Evolutionary conservation across 2,888 invertebrate species (phyloP), one percentile per base, ranked within the genome.

Genomic region (Polydesmus complanatus): DNA sequence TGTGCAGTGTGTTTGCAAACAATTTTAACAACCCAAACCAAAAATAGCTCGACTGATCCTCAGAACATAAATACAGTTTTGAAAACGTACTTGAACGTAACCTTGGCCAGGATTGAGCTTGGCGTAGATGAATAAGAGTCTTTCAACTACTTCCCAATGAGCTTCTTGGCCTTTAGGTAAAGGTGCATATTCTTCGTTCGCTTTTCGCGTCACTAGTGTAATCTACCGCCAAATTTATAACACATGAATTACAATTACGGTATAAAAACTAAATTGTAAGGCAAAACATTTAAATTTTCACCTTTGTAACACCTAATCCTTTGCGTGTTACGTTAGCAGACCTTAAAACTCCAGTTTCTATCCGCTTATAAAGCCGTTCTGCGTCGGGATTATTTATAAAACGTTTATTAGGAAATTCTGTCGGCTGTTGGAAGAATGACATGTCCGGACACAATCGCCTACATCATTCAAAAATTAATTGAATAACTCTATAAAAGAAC

Each of bases 131-230:
- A 98, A 98, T 62, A 98, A 78, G 73, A 98, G 92, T 63, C 98
- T 79, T 73, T 98, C 95, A 0, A 95, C 89, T 2, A 97, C 95
- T 77, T 98, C 96, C 97, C 97, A 97, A 72, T 97, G 96, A 0
- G 94, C 94, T 74, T 97, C 95, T 68, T 86, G 84, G 19, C 94
- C 94, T 69, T 90, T 89, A 14, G 85, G 82, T 75, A 95, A 80
- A 0, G 89, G 88, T 1, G 82, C 84, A 71, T 91, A 92, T 74
- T 87, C 88, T 66, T 86, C 85, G 3, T 75, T 75, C n/a, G 86
- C 86, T 68, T 85, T 85, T 70, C 85, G 84, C 56, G 83, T 81
- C 60, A 84, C 84, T 48, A 88, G 76, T 70, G 85, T 81, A 67
- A 82, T 83, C 81, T 83, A 67, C 58, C n/a, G 52, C 25, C 21